Evolutionary conservation across 2,797 vertebrate species (phyloP).

Genomic region (Alexandromys oeconomus): DNA sequence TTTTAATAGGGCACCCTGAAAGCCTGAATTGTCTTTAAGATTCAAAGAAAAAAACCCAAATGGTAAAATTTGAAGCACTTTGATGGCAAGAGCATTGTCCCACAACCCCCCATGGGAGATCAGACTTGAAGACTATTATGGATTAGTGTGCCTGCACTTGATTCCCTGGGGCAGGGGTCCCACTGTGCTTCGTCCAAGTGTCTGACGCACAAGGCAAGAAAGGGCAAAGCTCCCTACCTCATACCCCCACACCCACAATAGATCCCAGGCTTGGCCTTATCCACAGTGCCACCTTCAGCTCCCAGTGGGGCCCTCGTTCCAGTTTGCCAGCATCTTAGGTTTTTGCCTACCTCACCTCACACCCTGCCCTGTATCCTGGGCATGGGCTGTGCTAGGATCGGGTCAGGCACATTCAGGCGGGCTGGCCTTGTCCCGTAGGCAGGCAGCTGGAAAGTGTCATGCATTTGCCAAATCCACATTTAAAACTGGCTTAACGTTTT

Average conservation of each 20-base stretch:
- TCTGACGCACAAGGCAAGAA: slow-evolving; percentile 16
- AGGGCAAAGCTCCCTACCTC: not conserved
- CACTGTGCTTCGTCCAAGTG: not conserved
- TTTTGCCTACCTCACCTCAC: not conserved
- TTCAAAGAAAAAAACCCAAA: slow-evolving; percentile 56
- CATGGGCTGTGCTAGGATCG: not conserved
- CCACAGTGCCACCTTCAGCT: not conserved
- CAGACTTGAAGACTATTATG: not conserved
- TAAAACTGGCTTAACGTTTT: slow-evolving; percentile 75
- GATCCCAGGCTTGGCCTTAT: not conserved
- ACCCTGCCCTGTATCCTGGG: not conserved
- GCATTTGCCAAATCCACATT: slow-evolving; percentile 62
- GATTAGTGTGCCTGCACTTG: not conserved
- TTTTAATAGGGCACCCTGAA: slow-evolving; percentile 60
- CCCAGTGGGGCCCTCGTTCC: not conserved
- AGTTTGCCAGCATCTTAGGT: not conserved
- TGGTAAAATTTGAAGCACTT: slow-evolving; percentile 64
- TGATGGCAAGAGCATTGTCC: slow-evolving; percentile 41
- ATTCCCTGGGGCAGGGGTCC: not conserved
- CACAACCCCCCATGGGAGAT: slow-evolving; percentile 18
- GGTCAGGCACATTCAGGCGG: not conserved
- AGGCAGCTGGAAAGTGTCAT: not conserved
- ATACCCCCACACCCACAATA: not conserved
- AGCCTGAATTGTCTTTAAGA: slow-evolving; percentile 59
- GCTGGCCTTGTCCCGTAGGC: slow-evolving; percentile 33